Conservation (phyloP, 2,797 vertebrate species). For the Poecile montanus region DNA sequence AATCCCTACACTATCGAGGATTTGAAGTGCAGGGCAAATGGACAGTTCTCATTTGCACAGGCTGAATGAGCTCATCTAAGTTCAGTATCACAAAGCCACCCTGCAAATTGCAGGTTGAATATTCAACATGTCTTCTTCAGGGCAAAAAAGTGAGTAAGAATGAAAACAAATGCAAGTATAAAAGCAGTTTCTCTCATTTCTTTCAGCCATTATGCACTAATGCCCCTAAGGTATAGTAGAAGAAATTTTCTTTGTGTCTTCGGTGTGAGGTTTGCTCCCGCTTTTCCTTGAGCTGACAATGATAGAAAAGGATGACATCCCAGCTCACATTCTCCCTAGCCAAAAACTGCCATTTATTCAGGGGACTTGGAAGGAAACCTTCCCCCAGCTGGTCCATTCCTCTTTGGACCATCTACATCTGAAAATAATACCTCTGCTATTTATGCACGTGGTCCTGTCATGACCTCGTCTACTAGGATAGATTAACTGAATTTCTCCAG, state of each 20-base stretch:
- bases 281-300: not conserved
- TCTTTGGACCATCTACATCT: constrained; percentile 64
- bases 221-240: not conserved
- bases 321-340: not conserved
- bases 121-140: not conserved
- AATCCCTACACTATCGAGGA: not conserved
- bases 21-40: not conserved
- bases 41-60: not conserved
- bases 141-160: not conserved
- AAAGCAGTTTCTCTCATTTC: not conserved
- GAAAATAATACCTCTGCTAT: constrained; percentile 73
- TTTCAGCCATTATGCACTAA: not conserved
- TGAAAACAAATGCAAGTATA: not conserved
- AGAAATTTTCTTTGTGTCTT: not conserved
- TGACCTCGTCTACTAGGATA: constrained; percentile 70
- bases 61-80: not conserved
- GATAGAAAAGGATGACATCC: not conserved
- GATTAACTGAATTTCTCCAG: constrained; percentile 70
- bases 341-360: not conserved
- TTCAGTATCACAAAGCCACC: not conserved
- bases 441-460: constrained; percentile 74
- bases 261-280: not conserved
- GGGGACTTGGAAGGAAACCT: not conserved
- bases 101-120: not conserved
- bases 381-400: constrained; percentile 42